Conservation (phyloP, 2,113 vertebrate genomes). For the Semnornis frantzii region DNA sequence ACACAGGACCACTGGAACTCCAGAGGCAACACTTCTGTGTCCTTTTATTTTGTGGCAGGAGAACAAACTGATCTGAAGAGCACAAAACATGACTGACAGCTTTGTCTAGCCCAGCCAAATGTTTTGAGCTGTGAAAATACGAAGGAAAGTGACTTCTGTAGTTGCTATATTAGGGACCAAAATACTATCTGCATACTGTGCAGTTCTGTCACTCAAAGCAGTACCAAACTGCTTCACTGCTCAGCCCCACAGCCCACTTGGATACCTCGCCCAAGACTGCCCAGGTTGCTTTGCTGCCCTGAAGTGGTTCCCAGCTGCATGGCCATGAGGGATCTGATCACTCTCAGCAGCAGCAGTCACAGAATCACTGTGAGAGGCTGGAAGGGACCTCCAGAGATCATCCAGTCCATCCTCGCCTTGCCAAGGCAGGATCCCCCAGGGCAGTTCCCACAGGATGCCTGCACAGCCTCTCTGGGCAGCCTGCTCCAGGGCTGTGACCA, state of each 20-base stretch:
- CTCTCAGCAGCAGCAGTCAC: background rate
- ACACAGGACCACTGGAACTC: accelerated
- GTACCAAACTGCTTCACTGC: background rate
- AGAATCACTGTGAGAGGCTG: no score
- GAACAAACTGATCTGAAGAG: background rate
- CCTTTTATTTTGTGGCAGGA: background rate
- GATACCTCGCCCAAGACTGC: background rate
- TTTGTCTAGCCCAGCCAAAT: background rate
- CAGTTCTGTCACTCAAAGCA: background rate
- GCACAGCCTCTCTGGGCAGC: no score
- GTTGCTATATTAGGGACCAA: background rate
- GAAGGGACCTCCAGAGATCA: no score
- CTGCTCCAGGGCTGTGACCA: background rate
- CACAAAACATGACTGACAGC: background rate
- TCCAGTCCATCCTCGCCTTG: no score
- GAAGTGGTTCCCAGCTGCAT: background rate
- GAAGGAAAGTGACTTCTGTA: background rate
- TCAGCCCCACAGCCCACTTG: background rate
- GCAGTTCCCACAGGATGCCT: no score
- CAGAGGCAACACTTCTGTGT: background rate
- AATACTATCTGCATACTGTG: background rate
- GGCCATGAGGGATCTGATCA: accelerated
- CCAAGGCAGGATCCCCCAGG: no score
- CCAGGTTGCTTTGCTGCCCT: background rate
- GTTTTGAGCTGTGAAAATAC: background rate